These are phyloP conservation scores for Gonioctena quinquepunctata DNA, from an alignment of 1,140 invertebrate genomes.

Conservation along the genomic window DNA sequence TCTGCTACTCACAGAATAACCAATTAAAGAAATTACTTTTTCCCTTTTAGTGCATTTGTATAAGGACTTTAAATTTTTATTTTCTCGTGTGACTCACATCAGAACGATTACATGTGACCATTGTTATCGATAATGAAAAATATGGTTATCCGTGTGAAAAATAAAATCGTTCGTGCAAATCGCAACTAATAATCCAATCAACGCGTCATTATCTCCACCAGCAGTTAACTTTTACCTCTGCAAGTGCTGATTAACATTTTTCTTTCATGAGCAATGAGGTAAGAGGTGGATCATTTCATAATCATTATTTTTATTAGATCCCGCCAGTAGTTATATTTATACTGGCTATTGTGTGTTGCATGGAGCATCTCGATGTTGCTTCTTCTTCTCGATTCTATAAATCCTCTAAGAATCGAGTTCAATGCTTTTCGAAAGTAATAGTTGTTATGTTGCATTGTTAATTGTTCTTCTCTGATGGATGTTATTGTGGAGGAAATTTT, in stretches of 20 bases:
- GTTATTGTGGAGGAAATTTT: not conserved
- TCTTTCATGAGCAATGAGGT: not conserved
- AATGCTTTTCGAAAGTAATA: slow-evolving; percentile 6
- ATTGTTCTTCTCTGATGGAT: not conserved
- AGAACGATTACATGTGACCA: too few species aligned
- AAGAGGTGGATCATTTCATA: not conserved
- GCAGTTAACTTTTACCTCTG: not conserved
- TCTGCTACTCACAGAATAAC: too few species aligned
- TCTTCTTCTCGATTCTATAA: not conserved
- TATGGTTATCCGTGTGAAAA: too few species aligned
- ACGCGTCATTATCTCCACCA: too few species aligned
- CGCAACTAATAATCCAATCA: too few species aligned
- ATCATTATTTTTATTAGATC: not conserved
- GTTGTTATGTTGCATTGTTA: slow-evolving; percentile 2
- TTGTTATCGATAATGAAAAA: too few species aligned
- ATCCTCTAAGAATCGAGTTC: not conserved
- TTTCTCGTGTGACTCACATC: too few species aligned
- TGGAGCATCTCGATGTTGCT: not conserved
- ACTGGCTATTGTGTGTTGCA: not conserved
- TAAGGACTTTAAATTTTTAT: too few species aligned
- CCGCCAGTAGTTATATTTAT: not conserved
- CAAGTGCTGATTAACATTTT: not conserved
- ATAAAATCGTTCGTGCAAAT: not conserved
- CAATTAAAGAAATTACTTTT: too few species aligned
- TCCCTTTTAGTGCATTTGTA: too few species aligned